Base-by-base conservation (phyloP, 2,888 invertebrate genomes). In the Tipula unca region DNA sequence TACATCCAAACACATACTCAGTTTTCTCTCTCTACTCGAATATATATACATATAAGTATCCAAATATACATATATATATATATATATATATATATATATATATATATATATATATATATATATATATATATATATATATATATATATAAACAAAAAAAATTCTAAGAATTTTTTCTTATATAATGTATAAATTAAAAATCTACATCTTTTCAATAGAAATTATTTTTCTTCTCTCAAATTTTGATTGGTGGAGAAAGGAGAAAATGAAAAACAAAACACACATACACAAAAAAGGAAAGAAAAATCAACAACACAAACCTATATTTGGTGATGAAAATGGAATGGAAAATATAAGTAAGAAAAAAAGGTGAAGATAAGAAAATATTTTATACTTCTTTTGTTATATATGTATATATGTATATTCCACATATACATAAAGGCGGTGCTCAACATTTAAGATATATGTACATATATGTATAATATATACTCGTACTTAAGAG, bases 161-260 rank as follows among this genome's bases (percentile, higher is more conserved):
- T 48, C 48, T 48, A n/a, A 48, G 48, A 69, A 69, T 69, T 69
- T 32, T 32, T 69, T 25, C 69, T 69, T 69, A 69, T 69, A 25
- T 69, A 69, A 69, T 69, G 25, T 69, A 69, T 69, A 69, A 69
- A 69, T 69, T 69, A 69, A 69, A 69, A 69, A 69, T 69, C 69
- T 69, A 69, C 69, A 69, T 69, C 69, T 69, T 69, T 69, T 69
- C 69, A 25, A 69, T 69, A 25, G 69, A 69, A 69, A 69, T 69
- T 25, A 69, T 69, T 69, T n/a, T 69, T 69, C 69, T 69, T 69
- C 69, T 69, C 69, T 69, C 69, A 69, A 69, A 69, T 69, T 69
- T 69, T 69, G 69, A 69, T 69, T 69, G 69, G 69, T 25, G 69
- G 69, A 69, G 69, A 69, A 69, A 20, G 69, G 69, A 69, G 69